Evolutionary conservation across 2,888 invertebrate genomes (phyloP), one percentile per base, ranked within the genome.

Genomic region (Cosmopolites sordidus): DNA sequence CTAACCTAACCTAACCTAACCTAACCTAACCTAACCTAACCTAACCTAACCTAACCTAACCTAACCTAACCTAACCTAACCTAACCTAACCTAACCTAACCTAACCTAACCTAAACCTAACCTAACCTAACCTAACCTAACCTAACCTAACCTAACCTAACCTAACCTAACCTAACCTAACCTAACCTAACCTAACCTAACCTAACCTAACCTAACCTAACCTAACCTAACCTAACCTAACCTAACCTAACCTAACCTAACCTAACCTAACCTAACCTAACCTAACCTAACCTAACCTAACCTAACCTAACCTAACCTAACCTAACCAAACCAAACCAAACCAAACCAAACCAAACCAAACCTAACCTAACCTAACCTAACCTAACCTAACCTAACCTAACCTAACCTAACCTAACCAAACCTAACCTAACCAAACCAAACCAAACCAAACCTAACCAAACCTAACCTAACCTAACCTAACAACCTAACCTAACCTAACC

Each of bases 231-330:
- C 46, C 33, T 50, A 41, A 54, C 42, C 51, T 16, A 41, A 30
- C 12, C 46, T 37, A 45, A 54, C 48, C 54, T 29, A 51, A 54
- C 41, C 54, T 43, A 41, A 54, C 48, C 51, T 30, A 27, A 54
- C 39, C 52, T 50, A 51, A 54, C 33, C 52, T 18, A 37, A n/a
- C n/a, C n/a, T n/a, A n/a, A n/a, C n/a, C n/a, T n/a, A n/a, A n/a
- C 30, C 22, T 18, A 33, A 44, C 44, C 44, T 18, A n/a, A n/a
- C n/a, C n/a, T n/a, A n/a, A n/a, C n/a, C n/a, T n/a, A 54, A 11
- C 52, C 16, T 8, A 45, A 22, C 51, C 38, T 27, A 54, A 11
- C 51, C 29, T 9, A 54, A 11, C 51, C 27, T 16, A 54, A 8
- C 46, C 46, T 12, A 37, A 45, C 46, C 46, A 14, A 45, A 45